These are phyloP conservation scores for Geotrypetes seraphini DNA, from an alignment of 2,797 vertebrate species.

Conservation along the genomic window DNA sequence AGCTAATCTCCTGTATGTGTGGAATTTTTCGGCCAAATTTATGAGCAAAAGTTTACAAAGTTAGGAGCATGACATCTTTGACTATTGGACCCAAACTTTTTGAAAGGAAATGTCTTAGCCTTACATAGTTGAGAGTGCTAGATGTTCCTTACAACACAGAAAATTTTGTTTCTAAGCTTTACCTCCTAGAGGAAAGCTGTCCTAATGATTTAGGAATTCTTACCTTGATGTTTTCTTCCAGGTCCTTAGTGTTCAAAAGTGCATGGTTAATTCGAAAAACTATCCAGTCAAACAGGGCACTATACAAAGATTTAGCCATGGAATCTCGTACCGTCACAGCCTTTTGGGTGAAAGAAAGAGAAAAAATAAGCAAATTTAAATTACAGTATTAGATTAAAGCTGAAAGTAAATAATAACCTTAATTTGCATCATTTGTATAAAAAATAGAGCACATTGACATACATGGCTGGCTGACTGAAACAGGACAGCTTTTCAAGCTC, in stretches of 20 bases:
- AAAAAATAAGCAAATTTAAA: neutral
- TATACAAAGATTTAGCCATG: constrained; percentile 94
- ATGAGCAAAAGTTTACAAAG: too few relatives aligned
- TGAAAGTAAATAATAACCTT: neutral
- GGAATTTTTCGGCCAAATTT: too few relatives aligned
- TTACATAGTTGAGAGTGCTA: too few relatives aligned
- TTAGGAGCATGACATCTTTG: too few relatives aligned
- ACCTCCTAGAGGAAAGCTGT: neutral
- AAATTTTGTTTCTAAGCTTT: accelerated
- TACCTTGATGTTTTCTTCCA: constrained; percentile 86
- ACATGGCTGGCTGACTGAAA: too few relatives aligned
- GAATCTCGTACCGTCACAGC: constrained; percentile 90
- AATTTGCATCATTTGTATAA: neutral
- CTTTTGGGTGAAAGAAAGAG: constrained; percentile 46
- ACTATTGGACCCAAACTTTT: too few relatives aligned
- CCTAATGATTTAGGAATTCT: neutral
- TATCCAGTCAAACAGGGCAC: constrained; percentile 97
- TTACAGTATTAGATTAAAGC: too few relatives aligned
- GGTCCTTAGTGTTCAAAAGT: constrained; percentile 84
- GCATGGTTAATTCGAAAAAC: constrained; percentile 98
- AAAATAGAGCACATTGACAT: too few relatives aligned
- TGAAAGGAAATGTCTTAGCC: accelerated
- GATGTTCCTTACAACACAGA: neutral
- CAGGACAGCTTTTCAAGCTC: too few relatives aligned
- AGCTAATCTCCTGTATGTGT: too few relatives aligned